Evolutionary conservation across 2,113 vertebrate genomes (phyloP), one percentile per base, ranked within the genome.

Genomic region (Strigops habroptila): DNA sequence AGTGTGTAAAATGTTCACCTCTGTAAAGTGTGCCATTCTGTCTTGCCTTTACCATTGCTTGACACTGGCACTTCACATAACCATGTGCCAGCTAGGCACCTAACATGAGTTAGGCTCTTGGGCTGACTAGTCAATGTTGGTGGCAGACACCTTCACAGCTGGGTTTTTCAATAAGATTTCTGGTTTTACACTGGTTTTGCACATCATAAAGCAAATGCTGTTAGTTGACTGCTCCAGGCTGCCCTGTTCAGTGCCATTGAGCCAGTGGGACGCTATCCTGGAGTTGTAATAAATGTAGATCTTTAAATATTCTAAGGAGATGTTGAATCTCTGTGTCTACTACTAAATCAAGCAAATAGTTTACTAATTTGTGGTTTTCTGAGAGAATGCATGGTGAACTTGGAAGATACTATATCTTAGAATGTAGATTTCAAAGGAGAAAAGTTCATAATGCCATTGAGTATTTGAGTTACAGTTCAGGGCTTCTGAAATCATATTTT

Each of bases 81-180:
- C 18, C 19, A 2, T 33, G 59, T 18, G 33, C n/a, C 46, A 69
- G 25, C 31, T 23, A n/a, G 14, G 12, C 6, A 12, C 24, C 44
- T 33, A 9, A 14, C 51, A 10, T 0, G 5, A 64, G 55, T 18
- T 44, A n/a, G 33, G 33, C 28, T 0, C 0, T 16, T 37, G 18
- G 82, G 16, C 60, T 71, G 41, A 6, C 31, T n/a, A 27, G 9
- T 44, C 24, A 7, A 0, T 30, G 1, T 6, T 23, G 65, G 30
- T 59, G 41, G 18, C 22, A 53, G 55, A 1, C 28, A 25, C 62
- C 46, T 48, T 17, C 69, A 13, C 18, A n/a, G 78, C 19, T 68
- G n/a, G 9, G 12, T 57, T 22, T 39, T 35, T 25, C 6, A 6
- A 2, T 5, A 5, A 8, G 22, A 52, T 1, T 48, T 37, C 23